phyloP scores from a whole-genome alignment of 2,113 vertebrate species.

The Kryptolebias marmoratus region DNA sequence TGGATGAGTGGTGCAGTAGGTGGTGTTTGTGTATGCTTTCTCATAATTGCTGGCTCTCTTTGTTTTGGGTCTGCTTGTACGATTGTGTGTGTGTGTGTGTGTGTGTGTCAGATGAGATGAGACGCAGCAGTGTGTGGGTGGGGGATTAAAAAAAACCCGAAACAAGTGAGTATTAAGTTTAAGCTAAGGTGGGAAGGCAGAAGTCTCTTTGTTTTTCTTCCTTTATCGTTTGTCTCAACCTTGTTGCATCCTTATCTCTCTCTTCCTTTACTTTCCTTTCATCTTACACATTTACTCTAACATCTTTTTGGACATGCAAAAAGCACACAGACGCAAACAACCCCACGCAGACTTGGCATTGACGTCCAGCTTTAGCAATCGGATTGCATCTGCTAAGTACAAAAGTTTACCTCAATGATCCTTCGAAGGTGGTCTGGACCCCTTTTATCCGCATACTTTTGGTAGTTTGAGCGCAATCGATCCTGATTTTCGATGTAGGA shows the following conservation, averaged over 20 bases:
- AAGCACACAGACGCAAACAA: too few species aligned
- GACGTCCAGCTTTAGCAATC: too few species aligned
- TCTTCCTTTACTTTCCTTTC: background rate
- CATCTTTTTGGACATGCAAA: too few species aligned
- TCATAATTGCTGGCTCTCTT: slow-evolving; percentile 71
- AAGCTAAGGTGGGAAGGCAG: slow-evolving; percentile 61
- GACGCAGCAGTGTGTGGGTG: slow-evolving; percentile 52
- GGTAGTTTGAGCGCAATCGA: too few species aligned
- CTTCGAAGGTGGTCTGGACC: too few species aligned
- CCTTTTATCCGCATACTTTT: too few species aligned
- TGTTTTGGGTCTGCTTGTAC: slow-evolving; percentile 56
- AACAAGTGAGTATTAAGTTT: slow-evolving; percentile 56
- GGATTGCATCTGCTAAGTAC: too few species aligned
- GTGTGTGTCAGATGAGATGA: slow-evolving; percentile 21
- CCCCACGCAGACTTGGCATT: too few species aligned
- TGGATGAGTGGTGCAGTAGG: slow-evolving; percentile 63
- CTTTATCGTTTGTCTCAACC: slow-evolving; percentile 31
- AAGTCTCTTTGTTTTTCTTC: slow-evolving; percentile 28
- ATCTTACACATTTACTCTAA: too few species aligned
- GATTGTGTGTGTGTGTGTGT: slow-evolving; percentile 16
- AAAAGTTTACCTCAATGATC: too few species aligned
- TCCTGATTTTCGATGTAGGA: too few species aligned
- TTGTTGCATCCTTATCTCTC: slow-evolving; percentile 21
- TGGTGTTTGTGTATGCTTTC: slow-evolving; percentile 65
- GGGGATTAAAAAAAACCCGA: slow-evolving; percentile 58